Evolutionary conservation across 2,888 invertebrate genomes (phyloP), one percentile per base, ranked within the genome.

Genomic region (Caradrina kadenii): DNA sequence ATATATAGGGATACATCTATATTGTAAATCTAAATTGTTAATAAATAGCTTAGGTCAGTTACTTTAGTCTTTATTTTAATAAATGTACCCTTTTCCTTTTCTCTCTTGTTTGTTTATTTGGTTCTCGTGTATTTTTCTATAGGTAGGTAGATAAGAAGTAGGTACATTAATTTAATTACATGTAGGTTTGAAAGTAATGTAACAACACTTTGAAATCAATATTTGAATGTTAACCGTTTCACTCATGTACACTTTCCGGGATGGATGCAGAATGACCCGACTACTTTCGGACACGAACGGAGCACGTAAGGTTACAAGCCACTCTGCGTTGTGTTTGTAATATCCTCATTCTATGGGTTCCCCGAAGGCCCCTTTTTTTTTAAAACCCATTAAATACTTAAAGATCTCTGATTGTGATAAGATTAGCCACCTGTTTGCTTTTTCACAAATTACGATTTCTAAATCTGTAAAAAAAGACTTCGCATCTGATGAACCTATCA

Each of bases 1-100:
- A 76, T 83, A 63, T 66, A 70, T 72, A 53, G 19, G 48, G 53
- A 79, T 48, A 53, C 54, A 65, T 64, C 54, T 63, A 45, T 72
- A 78, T 63, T 78, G 48, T 64, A 63, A 71, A 78, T 78, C 72
- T 77, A 79, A 79, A 76, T 74, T 73, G 73, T 74, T 64, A 61
- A 65, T 78, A 71, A 77, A 71, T 60, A 55, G 59, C 77, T 69
- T 63, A 45, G 52, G 62, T 69, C 52, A 69, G 70, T 55, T 69
- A 60, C 53, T 66, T 53, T 76, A 58, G 76, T 31, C 60, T 69
- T 61, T 69, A 69, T 69, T 73, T 73, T 48, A 17, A 10, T 11
- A 53, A 67, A 22, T 26, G 35, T 35, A 35, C 35, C 35, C 35
- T 35, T 35, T 35, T 35, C 35, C 35, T 35, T 35, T 35, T 8